Percentiles rank a stretch among this genome's conserved stretches.
phyloP scores from a whole-genome alignment of 1,140 invertebrate species.

The Drosophila teissieri region DNA sequence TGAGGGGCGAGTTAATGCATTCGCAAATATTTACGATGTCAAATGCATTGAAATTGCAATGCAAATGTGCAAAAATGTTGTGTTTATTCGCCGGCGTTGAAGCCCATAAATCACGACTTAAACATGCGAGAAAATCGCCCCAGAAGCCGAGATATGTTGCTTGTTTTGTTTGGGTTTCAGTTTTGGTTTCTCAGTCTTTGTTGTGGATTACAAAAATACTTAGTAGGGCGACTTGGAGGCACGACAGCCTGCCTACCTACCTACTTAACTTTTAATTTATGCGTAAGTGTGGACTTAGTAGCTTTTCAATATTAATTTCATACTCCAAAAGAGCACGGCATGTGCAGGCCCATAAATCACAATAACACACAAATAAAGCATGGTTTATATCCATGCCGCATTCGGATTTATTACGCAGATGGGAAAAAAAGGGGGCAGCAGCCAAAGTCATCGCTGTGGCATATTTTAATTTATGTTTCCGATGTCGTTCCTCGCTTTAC shows the following conservation, averaged over 20 bases:
- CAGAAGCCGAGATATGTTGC: conserved; percentile 28
- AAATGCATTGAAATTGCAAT: conserved; percentile 74
- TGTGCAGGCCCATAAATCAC: conserved; percentile 66
- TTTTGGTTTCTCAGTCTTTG: conserved; percentile 30
- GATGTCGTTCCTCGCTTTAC: conserved; percentile 39
- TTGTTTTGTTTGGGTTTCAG: conserved; percentile 42
- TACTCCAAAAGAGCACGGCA: conserved; percentile 51
- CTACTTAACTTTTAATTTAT: conserved; percentile 81
- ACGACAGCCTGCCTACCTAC: conserved; percentile 63
- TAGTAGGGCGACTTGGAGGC: conserved; percentile 31
- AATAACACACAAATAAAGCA: conserved; percentile 70
- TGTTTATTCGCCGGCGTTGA: conserved; percentile 30
- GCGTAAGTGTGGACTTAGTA: conserved; percentile 78
- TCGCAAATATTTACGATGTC: conserved; percentile 80
- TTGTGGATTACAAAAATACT: conserved; percentile 46
- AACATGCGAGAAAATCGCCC: conserved; percentile 56
- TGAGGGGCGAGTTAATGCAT: conserved; percentile 43
- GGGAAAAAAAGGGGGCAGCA: conserved; percentile 41
- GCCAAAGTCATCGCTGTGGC: conserved; percentile 26
- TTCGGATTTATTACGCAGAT: conserved; percentile 71
- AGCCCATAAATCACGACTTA: conserved; percentile 67
- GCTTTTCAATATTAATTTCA: conserved; percentile 80
- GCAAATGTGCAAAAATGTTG: conserved; percentile 65
- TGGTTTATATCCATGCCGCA: conserved; percentile 44
- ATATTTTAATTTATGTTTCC: conserved; percentile 56